Evolutionary conservation across 1,140 invertebrate species (phyloP).

Genomic region (Saccostrea echinata): DNA sequence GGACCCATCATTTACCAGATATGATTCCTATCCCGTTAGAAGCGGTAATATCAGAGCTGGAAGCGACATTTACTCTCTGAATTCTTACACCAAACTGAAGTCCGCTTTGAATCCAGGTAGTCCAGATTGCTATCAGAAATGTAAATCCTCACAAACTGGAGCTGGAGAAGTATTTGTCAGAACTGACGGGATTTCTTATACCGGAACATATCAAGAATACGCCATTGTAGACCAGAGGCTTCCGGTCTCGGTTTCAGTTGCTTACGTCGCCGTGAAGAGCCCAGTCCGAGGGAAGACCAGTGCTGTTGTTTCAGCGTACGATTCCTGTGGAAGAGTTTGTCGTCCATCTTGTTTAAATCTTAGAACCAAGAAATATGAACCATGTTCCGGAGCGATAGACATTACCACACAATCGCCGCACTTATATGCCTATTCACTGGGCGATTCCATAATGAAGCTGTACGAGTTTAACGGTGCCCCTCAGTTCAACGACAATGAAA

Average conservation of each 20-base stretch:
- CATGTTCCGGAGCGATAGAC: conserved; percentile 68
- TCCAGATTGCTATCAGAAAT: conserved; percentile 52
- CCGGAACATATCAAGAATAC: conserved; percentile 73
- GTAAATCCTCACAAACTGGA: conserved; percentile 50
- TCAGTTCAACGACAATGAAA: conserved; percentile 56
- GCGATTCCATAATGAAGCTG: conserved; percentile 67
- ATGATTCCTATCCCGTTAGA: conserved; percentile 66
- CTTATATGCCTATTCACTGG: conserved; percentile 66
- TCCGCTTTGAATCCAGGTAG: conserved; percentile 40
- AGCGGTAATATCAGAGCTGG: conserved; percentile 59
- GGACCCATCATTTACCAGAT: conserved; percentile 64
- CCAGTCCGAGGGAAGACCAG: conserved; percentile 47
- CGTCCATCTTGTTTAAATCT: conserved; percentile 67
- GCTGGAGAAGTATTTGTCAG: conserved; percentile 69
- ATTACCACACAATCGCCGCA: conserved; percentile 59
- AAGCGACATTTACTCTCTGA: conserved; percentile 68
- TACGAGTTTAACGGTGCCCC: conserved; percentile 68
- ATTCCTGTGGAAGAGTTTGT: conserved; percentile 73
- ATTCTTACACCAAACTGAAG: conserved; percentile 31
- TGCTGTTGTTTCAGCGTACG: conserved; percentile 68
- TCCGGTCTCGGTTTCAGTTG: conserved; percentile 68
- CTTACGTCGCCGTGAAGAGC: conserved; percentile 70
- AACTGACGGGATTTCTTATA: conserved; percentile 71
- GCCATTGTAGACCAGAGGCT: conserved; percentile 72
- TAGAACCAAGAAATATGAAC: conserved; percentile 58